Conservation (phyloP, 2,113 vertebrate species). For the Tragelaphus strepsiceros region DNA sequence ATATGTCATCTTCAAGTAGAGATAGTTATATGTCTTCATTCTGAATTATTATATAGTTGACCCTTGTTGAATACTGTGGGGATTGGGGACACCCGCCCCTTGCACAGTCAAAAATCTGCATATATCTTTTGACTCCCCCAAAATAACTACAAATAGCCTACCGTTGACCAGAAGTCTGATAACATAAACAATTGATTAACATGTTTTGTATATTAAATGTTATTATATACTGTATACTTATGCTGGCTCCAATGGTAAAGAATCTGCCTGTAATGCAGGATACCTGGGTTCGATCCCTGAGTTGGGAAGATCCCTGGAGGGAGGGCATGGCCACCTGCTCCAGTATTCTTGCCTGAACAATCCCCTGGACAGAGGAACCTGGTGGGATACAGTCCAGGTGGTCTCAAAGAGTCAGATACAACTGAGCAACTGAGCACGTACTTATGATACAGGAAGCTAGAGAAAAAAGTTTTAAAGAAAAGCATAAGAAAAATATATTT, state of each 20-base stretch:
- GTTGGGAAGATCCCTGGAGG: not conserved
- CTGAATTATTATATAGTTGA: not conserved
- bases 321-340: not conserved
- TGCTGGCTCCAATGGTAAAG: not conserved
- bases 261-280: not conserved
- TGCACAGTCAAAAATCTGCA: not conserved
- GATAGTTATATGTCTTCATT: not conserved
- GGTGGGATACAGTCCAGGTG: not conserved
- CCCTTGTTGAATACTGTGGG: not conserved
- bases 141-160: not conserved
- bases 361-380: not conserved
- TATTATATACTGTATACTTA: not conserved
- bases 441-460: not conserved
- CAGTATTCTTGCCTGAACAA: not conserved
- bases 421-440: not conserved
- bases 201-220: not conserved
- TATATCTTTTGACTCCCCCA: not conserved
- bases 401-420: not conserved
- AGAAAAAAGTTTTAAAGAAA: not conserved
- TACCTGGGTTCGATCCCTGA: not conserved
- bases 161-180: not conserved
- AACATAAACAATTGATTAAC: not conserved
- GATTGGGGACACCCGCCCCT: not conserved
- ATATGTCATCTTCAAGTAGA: not conserved
- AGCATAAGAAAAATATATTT: not conserved